Percentiles rank a stretch among this genome's conserved stretches.
Conservation (phyloP, 2,888 invertebrate genomes). For the Euspilapteryx auroguttella region DNA sequence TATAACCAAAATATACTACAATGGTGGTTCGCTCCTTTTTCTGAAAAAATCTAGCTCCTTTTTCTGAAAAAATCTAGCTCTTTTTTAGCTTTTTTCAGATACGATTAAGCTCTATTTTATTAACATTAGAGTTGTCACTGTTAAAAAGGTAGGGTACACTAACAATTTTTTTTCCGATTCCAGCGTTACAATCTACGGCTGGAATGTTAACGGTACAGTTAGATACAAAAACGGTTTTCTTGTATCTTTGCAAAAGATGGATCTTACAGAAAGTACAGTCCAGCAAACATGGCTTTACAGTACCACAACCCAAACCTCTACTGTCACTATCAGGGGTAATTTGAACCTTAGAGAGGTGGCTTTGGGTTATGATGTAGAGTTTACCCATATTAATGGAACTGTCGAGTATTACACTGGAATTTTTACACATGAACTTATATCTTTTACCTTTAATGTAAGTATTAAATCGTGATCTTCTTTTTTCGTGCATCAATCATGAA, state of each 20-base stretch:
- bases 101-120: no score
- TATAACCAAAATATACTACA: no score
- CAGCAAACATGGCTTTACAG: background rate
- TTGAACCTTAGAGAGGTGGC: background rate
- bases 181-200: constrained; percentile 2
- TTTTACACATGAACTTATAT: constrained; percentile 1
- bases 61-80: no score
- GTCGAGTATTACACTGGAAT: background rate
- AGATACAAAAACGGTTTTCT: constrained; percentile 2
- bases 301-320: background rate
- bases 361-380: background rate
- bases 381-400: background rate
- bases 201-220: constrained; percentile 1
- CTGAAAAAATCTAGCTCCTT: no score
- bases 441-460: background rate
- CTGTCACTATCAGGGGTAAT: background rate
- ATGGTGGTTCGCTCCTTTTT: no score
- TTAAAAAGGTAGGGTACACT: no score
- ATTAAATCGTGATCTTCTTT: no score
- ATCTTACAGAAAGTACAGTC: background rate
- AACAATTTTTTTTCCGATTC: no score
- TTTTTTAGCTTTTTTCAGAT: no score
- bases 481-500: no score
- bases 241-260: background rate
- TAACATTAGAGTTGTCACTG: no score